Percentiles rank a stretch among this genome's conserved stretches.
These are phyloP conservation scores for Parnassius mnemosyne DNA, from an alignment of 2,888 invertebrate species.

Conservation along the genomic window DNA sequence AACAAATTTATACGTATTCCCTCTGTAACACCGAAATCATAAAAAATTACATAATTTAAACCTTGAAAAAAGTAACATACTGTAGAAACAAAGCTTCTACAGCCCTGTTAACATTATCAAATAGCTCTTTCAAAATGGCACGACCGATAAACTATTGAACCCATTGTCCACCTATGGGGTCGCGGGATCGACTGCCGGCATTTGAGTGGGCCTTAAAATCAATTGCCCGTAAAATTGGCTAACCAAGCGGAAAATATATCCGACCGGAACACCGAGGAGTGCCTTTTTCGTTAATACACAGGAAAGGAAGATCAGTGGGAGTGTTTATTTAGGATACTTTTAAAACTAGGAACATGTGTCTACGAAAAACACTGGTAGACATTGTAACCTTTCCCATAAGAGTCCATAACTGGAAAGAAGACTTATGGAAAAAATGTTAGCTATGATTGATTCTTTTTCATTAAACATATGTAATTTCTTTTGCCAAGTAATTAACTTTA, in stretches of 20 bases:
- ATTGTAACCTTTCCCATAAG: too few species aligned
- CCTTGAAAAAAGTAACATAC: slow-evolving; percentile 28
- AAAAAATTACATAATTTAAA: too few species aligned
- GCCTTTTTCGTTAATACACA: slow-evolving; percentile 64
- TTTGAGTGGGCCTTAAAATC: slow-evolving; percentile 57
- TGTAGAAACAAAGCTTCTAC: slow-evolving; percentile 30
- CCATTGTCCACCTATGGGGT: slow-evolving; percentile 51
- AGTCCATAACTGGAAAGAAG: too few species aligned
- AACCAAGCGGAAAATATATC: slow-evolving; percentile 79
- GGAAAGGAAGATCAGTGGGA: slow-evolving; percentile 38
- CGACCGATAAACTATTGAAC: slow-evolving; percentile 62
- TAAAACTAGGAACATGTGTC: slow-evolving; percentile 11
- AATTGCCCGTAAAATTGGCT: slow-evolving; percentile 78
- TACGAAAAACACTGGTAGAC: too few species aligned
- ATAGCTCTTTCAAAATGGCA: slow-evolving; percentile 63
- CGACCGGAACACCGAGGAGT: slow-evolving; percentile 52
- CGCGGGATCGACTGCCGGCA: slow-evolving; percentile 55
- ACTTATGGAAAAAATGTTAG: too few species aligned
- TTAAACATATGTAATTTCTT: too few species aligned
- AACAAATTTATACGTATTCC: too few species aligned
- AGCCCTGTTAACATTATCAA: slow-evolving; percentile 64
- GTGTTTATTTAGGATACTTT: slow-evolving; percentile 12
- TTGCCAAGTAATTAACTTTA: too few species aligned
- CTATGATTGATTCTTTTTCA: too few species aligned
- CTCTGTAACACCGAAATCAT: too few species aligned